Base-by-base conservation (phyloP, 2,113 vertebrate genomes). In the Sebastes fasciatus region DNA sequence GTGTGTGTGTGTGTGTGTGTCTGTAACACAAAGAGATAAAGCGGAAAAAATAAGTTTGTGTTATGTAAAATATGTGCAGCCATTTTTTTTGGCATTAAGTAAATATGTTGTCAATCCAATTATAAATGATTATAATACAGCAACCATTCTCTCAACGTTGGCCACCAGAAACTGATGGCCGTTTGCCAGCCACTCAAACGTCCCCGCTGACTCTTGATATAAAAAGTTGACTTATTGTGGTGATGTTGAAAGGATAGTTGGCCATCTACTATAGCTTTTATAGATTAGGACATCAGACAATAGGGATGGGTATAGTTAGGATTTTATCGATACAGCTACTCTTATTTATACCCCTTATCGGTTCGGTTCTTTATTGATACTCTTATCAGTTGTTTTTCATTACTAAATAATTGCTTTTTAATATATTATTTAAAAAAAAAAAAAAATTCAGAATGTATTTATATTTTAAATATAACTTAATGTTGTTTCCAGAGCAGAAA, bases 181-280 rank as follows among this genome's bases (percentile, higher is more conserved):
- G 49, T 46, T 21, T 21, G 43, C 45, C 43, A 66, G n/a, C 64
- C 8, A 2, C 43, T 21, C 40, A 64, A 64, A 42, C 45, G 0
- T 13, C 7, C 64, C 64, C 45, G 23, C 64, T 68, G 48, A 8
- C 8, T 52, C 8, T 17, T 52, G 4, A 34, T 49, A 19, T 7
- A 40, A 52, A 54, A 69, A 11, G 45, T 40, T 34, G 0, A 68
- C 66, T 52, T 17, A 51, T 11, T 34, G 66, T 21, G 17, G 34
- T 42, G 26, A 69, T 42, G 68, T 43, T 55, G 51, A 70, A 43
- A 55, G 68, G 4, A 70, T n/a, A 70, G 17, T 42, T 54, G 16
- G 49, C 23, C 54, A 26, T 54, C 19, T 66, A 4, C 64, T 66
- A 6, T 19, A 52, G 66, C 14, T 48, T 69, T 40, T 69, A 40